Evolutionary conservation across 2,888 invertebrate species (phyloP).

Genomic region (Cosmorhoe ocellata): DNA sequence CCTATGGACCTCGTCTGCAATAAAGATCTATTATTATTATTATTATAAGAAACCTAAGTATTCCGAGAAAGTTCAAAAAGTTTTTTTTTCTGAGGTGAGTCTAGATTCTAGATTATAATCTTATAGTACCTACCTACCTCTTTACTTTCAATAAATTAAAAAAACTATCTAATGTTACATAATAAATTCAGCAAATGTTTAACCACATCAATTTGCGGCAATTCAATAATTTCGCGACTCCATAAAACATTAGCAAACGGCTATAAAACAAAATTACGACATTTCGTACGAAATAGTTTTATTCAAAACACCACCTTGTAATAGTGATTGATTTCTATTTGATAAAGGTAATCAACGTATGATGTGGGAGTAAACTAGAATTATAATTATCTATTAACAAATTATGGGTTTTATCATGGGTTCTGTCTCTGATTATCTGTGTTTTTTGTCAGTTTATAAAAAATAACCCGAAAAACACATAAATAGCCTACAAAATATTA

Average conservation of each 20-base stretch:
- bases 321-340: constrained; percentile 38
- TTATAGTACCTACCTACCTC: too few relatives aligned
- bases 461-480: too few relatives aligned
- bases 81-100: too few relatives aligned
- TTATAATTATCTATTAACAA: neutral
- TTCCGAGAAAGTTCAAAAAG: too few relatives aligned
- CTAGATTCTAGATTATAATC: too few relatives aligned
- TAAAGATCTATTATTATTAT: too few relatives aligned
- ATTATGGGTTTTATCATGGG: neutral
- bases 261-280: constrained; percentile 18
- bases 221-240: constrained; percentile 8
- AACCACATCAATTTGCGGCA: constrained; percentile 6
- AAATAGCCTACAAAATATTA: too few relatives aligned
- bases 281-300: constrained; percentile 17
- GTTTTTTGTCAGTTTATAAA: neutral
- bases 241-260: constrained; percentile 16
- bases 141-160: too few relatives aligned
- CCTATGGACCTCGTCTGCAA: too few relatives aligned
- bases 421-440: constrained; percentile 5
- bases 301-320: constrained; percentile 21
- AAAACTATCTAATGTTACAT: too few relatives aligned
- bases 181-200: too few relatives aligned
- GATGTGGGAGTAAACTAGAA: constrained; percentile 29
- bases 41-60: too few relatives aligned
- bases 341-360: constrained; percentile 39